Base-by-base conservation (phyloP, 1,140 invertebrate species). In the Coelopa frigida region DNA sequence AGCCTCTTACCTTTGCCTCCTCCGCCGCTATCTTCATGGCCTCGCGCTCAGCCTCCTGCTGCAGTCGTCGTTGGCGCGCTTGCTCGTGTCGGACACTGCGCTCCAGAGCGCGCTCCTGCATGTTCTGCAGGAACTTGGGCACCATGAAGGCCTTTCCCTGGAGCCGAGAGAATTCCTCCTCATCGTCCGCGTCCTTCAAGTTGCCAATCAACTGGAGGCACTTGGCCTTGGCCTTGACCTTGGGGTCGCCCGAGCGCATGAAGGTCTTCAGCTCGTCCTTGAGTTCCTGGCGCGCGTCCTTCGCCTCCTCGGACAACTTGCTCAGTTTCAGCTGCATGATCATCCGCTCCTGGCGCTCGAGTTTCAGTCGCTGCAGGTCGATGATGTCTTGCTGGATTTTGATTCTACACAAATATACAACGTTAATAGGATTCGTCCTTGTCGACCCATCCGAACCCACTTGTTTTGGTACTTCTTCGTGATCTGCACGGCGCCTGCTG, bases 321-420 rank as follows among this genome's bases (percentile, higher is more conserved):
- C 78, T 75, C 22, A 80, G 66, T 54, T 81, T 81, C 0, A 82
- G 57, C 57, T 80, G 74, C 60, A 78, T 75, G 42, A 82, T 82
- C 2, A 80, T 45, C 54, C 75, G 73, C 41, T 78, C 75, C 64
- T 82, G 79, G 42, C 79, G 73, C 50, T 81, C 73, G 45, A 82
- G 56, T 64, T 80, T 80, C 5, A 72, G 64, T 55, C 77, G 78
- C 57, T 81, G 79, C 8, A 75, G 49, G 24, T 79, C 74, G 32
- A 82, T 82, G 29, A 81, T 78, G 46, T 76, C 72, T 58, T 79
- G 78, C 60, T 82, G 80, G 12, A 78, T 70, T 56, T 76, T 77
- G 17, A 77, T 76, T 51, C 80, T 77, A 42, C 45, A 51, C 48
- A 42, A 35, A 46, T 50, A 56, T n/a, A n/a, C n/a, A n/a, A n/a